phyloP scores from a whole-genome alignment of 1,140 invertebrate species.

The Adoxophyes honmai region DNA sequence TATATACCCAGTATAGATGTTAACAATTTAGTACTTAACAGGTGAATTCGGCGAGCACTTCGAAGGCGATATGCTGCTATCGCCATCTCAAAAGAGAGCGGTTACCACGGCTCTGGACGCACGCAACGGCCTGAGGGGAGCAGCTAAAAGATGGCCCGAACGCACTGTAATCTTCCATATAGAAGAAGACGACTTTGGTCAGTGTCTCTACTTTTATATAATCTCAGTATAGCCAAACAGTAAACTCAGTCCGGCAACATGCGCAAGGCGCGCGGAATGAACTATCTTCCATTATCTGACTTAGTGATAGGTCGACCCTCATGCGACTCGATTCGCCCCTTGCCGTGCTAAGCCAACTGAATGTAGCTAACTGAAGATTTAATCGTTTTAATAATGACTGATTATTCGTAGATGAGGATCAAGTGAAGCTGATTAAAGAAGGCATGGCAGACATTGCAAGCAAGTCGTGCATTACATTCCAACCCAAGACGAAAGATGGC shows the following conservation, averaged over 20 bases:
- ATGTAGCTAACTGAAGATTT: too few species aligned
- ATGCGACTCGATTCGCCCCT: too few species aligned
- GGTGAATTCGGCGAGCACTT: slow-evolving; percentile 68
- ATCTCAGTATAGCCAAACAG: too few species aligned
- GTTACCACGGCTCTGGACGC: slow-evolving; percentile 35
- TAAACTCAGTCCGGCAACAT: too few species aligned
- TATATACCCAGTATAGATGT: too few species aligned
- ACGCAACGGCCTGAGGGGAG: slow-evolving; percentile 79
- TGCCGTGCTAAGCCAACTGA: too few species aligned
- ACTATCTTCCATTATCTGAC: too few species aligned
- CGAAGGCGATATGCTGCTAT: slow-evolving; percentile 73
- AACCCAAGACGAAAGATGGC: slow-evolving; percentile 32
- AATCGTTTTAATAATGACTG: slow-evolving; percentile 12
- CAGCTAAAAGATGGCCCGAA: slow-evolving; percentile 78
- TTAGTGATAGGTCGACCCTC: too few species aligned
- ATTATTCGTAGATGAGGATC: slow-evolving; percentile 45
- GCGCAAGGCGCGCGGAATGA: too few species aligned
- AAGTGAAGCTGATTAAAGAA: slow-evolving; percentile 55
- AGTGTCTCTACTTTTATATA: slow-evolving; percentile 31
- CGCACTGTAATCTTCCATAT: slow-evolving; percentile 81
- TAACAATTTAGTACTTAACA: not conserved
- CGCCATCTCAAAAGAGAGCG: slow-evolving; percentile 40
- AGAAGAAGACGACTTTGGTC: slow-evolving; percentile 81
- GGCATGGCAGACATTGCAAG: slow-evolving; percentile 65
- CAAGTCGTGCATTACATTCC: slow-evolving; percentile 63